A percentile compares a stretch with the other conserved stretches of the same genome.
Evolutionary conservation across 2,888 invertebrate genomes (phyloP).

Genomic region (Meliscaeva auricollis): DNA sequence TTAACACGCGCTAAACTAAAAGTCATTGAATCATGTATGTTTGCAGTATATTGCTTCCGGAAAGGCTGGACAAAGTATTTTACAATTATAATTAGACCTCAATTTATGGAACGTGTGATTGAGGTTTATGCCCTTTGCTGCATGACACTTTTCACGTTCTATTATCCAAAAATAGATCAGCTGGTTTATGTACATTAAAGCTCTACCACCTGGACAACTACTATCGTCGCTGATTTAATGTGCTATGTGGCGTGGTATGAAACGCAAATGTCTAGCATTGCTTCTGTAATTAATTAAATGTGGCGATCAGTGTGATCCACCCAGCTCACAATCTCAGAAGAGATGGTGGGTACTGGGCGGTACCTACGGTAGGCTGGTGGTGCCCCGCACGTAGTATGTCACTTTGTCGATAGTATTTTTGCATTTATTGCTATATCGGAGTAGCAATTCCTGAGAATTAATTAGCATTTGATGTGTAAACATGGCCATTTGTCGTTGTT

Average conservation of each 20-base stretch:
- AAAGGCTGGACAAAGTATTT: neutral
- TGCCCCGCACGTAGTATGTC: constrained; percentile 21
- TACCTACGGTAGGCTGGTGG: constrained; percentile 18
- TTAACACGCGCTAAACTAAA: neutral
- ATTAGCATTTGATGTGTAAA: constrained; percentile 73
- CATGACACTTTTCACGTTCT: constrained; percentile 42
- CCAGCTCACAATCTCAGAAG: neutral
- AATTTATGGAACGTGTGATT: constrained; percentile 12
- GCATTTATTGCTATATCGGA: constrained; percentile 46
- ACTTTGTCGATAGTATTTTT: constrained; percentile 30
- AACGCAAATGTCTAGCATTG: constrained; percentile 24
- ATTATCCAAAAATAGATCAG: constrained; percentile 49
- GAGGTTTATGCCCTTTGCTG: constrained; percentile 10
- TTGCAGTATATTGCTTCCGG: neutral
- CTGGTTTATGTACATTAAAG: constrained; percentile 3
- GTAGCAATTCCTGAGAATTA: constrained; percentile 54
- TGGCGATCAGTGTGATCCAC: constrained; percentile 42
- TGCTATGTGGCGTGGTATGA: neutral
- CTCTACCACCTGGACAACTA: constrained; percentile 59
- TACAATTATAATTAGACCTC: constrained; percentile 41
- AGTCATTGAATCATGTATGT: neutral
- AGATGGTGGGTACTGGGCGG: neutral
- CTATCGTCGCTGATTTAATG: neutral
- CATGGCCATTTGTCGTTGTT: constrained; percentile 65
- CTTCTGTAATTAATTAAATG: constrained; percentile 41